Evolutionary conservation across 2,113 vertebrate genomes (phyloP).

Genomic region (Coracopsis vasa): DNA sequence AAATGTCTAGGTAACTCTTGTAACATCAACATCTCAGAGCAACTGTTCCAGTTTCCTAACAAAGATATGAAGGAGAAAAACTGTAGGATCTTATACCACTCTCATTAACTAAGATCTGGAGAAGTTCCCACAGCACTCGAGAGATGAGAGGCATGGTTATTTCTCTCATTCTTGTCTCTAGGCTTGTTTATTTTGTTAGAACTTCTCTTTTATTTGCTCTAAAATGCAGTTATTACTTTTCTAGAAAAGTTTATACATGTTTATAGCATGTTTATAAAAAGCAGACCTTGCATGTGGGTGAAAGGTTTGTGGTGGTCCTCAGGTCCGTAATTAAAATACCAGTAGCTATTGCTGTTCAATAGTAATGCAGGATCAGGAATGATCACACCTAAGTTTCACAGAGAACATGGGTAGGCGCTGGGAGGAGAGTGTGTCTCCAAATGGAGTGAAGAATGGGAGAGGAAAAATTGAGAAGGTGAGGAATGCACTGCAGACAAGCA

Average conservation of each 20-base stretch:
- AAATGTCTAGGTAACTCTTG: not conserved
- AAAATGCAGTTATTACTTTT: not conserved
- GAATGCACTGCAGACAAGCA: not conserved
- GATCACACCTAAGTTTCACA: not conserved
- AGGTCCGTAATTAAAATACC: not conserved
- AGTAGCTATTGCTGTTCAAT: not conserved
- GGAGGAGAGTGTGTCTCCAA: not conserved
- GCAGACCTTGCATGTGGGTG: not conserved
- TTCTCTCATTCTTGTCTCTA: not conserved
- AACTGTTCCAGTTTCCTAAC: not conserved
- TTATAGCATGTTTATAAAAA: not conserved
- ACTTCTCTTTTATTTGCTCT: not conserved
- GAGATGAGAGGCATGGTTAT: not conserved
- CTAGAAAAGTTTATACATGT: not conserved
- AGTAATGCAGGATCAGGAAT: not conserved
- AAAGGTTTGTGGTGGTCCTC: not conserved
- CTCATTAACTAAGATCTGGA: not conserved
- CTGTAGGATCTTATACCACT: not conserved
- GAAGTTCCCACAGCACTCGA: not conserved
- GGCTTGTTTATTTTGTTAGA: not conserved
- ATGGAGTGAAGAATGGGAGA: not conserved
- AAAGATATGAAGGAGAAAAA: not conserved
- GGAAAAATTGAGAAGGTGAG: not conserved
- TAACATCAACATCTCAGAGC: not conserved
- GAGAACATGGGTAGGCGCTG: not conserved